These are phyloP conservation scores for Poecile montanus DNA, from an alignment of 2,797 vertebrate genomes.

Conservation along the genomic window DNA sequence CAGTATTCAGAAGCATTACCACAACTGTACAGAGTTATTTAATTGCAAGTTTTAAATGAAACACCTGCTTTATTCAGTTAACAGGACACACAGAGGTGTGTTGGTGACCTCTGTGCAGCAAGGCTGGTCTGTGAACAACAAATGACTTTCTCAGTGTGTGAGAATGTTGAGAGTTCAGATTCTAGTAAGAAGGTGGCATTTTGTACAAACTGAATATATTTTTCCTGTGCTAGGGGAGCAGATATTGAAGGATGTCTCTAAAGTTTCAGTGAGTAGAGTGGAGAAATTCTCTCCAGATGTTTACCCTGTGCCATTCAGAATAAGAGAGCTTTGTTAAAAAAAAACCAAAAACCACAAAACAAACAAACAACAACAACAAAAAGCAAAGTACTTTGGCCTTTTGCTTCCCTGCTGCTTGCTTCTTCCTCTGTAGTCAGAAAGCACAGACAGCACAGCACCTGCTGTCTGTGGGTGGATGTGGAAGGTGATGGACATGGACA, in stretches of 20 bases:
- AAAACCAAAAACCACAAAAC: too few species aligned
- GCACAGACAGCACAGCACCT: background rate
- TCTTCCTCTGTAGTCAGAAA: background rate
- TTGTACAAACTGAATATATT: background rate
- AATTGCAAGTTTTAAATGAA: background rate
- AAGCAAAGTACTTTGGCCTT: background rate
- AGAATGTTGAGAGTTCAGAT: background rate
- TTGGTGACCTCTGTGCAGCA: background rate
- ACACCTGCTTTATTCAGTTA: background rate
- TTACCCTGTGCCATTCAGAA: background rate
- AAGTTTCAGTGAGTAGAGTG: background rate
- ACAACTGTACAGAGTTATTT: too few species aligned
- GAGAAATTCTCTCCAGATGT: background rate
- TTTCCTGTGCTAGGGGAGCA: background rate
- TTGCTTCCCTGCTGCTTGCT: background rate
- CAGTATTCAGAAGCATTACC: background rate
- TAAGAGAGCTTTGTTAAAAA: background rate
- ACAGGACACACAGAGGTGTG: background rate
- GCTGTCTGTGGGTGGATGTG: background rate
- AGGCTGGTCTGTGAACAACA: background rate
- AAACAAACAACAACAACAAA: too few species aligned
- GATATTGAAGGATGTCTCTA: background rate
- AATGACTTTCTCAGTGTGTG: fast-evolving
- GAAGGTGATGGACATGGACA: fast-evolving
- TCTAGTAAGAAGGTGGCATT: background rate